Base-by-base conservation (phyloP, 2,888 invertebrate genomes). In the Monopis laevigella region DNA sequence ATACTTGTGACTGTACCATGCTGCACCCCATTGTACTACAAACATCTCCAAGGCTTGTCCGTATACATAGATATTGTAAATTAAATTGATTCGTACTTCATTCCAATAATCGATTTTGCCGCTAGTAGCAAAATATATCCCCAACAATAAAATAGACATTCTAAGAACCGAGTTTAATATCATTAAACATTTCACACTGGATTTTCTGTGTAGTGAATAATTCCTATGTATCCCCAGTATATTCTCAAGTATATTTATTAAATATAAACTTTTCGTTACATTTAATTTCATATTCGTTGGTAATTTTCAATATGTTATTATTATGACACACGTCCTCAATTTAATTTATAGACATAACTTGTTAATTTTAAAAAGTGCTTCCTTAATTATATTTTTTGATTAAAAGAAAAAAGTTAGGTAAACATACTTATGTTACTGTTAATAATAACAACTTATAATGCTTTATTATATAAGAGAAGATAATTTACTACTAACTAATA, bases 251-350 rank as follows among this genome's bases (percentile, higher is more conserved):
- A 30, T 30, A 5, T 30, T 30, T 30, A 30, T 12, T 30, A 30
- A 11, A 12, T 30, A 13, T 30, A 30, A 30, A 30, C 30, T 7
- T 12, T 30, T 30, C 11, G 27, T n/a, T 27, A n/a, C n/a, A n/a
- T n/a, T n/a, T n/a, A n/a, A n/a, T n/a, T n/a, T n/a, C n/a, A n/a
- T n/a, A n/a, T n/a, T n/a, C n/a, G n/a, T n/a, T n/a, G n/a, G n/a
- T n/a, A n/a, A n/a, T n/a, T n/a, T n/a, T n/a, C n/a, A n/a, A n/a
- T n/a, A n/a, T n/a, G n/a, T n/a, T n/a, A n/a, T n/a, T n/a, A n/a
- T n/a, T n/a, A n/a, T n/a, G n/a, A n/a, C n/a, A n/a, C n/a, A n/a
- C n/a, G n/a, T n/a, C n/a, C n/a, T n/a, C n/a, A n/a, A n/a, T n/a
- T n/a, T n/a, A n/a, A n/a, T n/a, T n/a, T n/a, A n/a, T n/a, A n/a